Conservation (phyloP, 1,140 invertebrate species). For the Drosophila orosa region DNA sequence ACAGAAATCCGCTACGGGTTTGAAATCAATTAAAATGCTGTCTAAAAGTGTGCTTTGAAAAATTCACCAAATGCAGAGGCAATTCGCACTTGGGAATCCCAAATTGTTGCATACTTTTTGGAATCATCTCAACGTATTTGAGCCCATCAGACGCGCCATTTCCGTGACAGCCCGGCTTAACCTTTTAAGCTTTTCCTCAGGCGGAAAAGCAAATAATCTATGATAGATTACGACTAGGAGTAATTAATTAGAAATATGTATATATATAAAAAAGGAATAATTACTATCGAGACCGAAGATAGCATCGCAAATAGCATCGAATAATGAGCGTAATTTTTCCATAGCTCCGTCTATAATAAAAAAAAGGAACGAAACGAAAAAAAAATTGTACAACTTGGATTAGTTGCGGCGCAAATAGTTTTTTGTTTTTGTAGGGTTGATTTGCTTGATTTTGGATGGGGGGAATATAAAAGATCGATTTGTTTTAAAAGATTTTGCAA, state of each 20-base stretch:
- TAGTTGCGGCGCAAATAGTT: constrained; percentile 69
- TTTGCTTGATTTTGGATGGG: constrained; percentile 29
- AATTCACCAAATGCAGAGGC: neutral
- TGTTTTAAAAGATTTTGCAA: constrained; percentile 40
- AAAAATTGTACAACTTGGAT: constrained; percentile 80
- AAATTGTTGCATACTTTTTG: neutral
- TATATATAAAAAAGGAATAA: constrained; percentile 75
- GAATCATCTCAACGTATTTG: neutral
- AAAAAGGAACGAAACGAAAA: constrained; percentile 60
- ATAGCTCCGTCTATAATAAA: constrained; percentile 81
- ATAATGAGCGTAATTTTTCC: constrained; percentile 83
- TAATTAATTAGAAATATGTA: constrained; percentile 74
- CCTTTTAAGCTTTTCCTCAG: constrained; percentile 39
- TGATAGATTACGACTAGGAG: constrained; percentile 70
- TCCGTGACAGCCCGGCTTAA: constrained; percentile 1
- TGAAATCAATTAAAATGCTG: neutral
- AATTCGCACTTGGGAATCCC: neutral
- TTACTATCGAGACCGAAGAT: constrained; percentile 83
- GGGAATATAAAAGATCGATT: constrained; percentile 34
- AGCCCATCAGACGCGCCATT: neutral
- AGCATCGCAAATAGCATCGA: constrained; percentile 82
- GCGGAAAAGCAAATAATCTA: constrained; percentile 34
- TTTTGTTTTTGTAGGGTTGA: constrained; percentile 37
- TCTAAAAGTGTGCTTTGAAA: neutral
- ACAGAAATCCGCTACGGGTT: neutral